Conservation (phyloP, 2,797 vertebrate species). For the Vespertilio murinus region DNA sequence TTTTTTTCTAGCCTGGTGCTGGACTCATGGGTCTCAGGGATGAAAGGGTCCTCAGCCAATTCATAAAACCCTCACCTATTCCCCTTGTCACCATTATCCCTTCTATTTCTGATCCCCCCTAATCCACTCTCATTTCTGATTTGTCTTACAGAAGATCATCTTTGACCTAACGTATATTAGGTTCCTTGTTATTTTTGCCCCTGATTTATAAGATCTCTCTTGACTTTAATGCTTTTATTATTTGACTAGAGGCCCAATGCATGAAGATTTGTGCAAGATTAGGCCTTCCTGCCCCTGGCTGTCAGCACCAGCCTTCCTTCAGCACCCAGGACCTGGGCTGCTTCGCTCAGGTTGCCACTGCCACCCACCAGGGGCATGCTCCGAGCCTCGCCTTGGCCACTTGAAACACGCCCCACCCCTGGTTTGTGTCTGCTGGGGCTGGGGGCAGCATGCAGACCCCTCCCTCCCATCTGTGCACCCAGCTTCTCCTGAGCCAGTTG, state of each 20-base stretch:
- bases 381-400: too few species aligned
- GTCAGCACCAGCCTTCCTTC: too few species aligned
- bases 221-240: background rate
- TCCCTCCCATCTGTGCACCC: fast-evolving
- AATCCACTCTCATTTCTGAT: background rate
- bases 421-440: too few species aligned
- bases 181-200: background rate
- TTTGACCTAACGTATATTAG: background rate
- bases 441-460: too few species aligned
- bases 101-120: background rate
- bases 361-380: too few species aligned
- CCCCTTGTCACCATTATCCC: background rate
- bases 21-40: background rate
- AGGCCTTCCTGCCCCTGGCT: too few species aligned
- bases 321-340: too few species aligned
- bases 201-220: background rate
- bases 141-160: background rate
- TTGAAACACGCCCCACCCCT: too few species aligned
- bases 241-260: too few species aligned
- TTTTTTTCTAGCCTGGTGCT: background rate
- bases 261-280: too few species aligned
- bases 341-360: too few species aligned
- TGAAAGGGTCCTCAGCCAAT: background rate
- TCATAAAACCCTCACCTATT: background rate
- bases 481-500: too few species aligned